Evolutionary conservation across 2,113 vertebrate species (phyloP).

Genomic region (Podiceps cristatus): DNA sequence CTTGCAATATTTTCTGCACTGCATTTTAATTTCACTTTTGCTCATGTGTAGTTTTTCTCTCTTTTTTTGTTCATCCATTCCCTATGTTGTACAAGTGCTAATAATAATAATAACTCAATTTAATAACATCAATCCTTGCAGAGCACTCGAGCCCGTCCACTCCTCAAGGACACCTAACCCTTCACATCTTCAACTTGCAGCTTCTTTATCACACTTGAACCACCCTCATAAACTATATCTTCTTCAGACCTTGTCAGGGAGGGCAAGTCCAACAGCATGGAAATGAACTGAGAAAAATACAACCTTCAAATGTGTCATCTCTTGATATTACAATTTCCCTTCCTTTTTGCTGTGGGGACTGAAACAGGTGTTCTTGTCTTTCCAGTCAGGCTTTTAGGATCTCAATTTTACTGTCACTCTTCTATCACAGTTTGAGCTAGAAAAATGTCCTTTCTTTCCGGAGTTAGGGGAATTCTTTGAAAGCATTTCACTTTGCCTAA

Average conservation of each 20-base stretch:
- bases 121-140: conserved; percentile 76
- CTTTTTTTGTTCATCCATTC: conserved; percentile 34
- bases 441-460: neutral
- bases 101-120: conserved; percentile 82
- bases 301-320: conserved; percentile 73
- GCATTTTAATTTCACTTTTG: conserved; percentile 68
- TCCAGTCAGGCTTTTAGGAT: conserved; percentile 17
- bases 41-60: neutral
- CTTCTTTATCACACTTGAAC: conserved; percentile 78
- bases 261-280: conserved; percentile 66
- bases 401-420: conserved; percentile 30
- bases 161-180: conserved; percentile 76
- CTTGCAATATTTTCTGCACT: neutral
- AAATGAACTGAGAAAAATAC: conserved; percentile 73
- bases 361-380: conserved; percentile 17
- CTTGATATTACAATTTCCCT: conserved; percentile 29
- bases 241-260: conserved; percentile 76
- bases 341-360: neutral
- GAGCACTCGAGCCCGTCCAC: conserved; percentile 65
- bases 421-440: neutral
- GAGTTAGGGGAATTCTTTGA: neutral
- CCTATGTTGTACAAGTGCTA: conserved; percentile 71
- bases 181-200: conserved; percentile 68
- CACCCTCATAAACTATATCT: conserved; percentile 76
- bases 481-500: neutral